Base-by-base conservation (phyloP, 2,113 vertebrate species). In the Phyllostomus hastatus region DNA sequence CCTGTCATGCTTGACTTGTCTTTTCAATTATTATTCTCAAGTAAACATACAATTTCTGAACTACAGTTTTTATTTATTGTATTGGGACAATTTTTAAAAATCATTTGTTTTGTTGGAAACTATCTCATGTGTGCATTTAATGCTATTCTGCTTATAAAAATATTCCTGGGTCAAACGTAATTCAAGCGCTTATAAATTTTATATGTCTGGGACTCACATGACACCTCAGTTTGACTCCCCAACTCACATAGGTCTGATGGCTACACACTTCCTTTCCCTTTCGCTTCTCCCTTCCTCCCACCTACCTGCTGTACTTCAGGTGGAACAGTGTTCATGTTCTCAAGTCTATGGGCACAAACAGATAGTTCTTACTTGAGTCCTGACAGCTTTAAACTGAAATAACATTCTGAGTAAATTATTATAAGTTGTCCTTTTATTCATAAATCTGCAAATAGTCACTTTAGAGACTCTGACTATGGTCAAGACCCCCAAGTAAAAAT, bases 1-100 rank as follows among this genome's bases (percentile, higher is more conserved):
- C n/a, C 31, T 69, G 26, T 72, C 16, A 46, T 83, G 5, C 15
- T 64, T 33, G 3, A 33, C 31, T 94, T 82, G 4, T 48, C 43
- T 88, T 87, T 91, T 81, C 85, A 85, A n/a, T 88, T 41, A 64
- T 43, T 69, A 20, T 87, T 93, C 52, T 85, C 57, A 12, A 95
- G 26, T 82, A 73, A 85, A 9, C 31, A 76, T 52, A 54, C 5
- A 59, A 78, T 82, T 90, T 96, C 20, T 73, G 28, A 81, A 38
- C 4, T 26, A 78, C 10, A 33, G 7, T 35, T 69, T 43, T 59
- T 57, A 57, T 57, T 61, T 86, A 5, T 48, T 59, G 61, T 7
- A 57, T 87, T 93, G 66, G 2, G 10, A 50, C 11, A 67, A n/a
- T 70, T 64, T 72, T 35, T 16, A 31, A 85, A 95, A 91, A 41